Percentiles rank a stretch among this genome's conserved stretches.
Evolutionary conservation across 2,113 vertebrate species (phyloP).

Genomic region (Rhynchopsitta pachyrhyncha): DNA sequence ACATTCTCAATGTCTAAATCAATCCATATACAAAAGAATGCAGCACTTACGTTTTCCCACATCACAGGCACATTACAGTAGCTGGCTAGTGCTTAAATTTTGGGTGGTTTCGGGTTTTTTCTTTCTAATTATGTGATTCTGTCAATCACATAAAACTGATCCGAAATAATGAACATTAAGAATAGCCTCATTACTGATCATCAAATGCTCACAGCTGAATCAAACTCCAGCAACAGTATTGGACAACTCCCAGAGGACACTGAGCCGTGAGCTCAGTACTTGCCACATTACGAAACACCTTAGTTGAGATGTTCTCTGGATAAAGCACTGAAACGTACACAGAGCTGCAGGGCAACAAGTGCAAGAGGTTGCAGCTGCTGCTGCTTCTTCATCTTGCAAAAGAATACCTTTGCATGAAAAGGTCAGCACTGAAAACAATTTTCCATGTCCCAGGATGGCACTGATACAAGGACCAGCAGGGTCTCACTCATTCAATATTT

Average conservation of each 20-base stretch:
- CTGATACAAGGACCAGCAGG: background rate
- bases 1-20: background rate
- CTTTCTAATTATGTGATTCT: constrained; percentile 2
- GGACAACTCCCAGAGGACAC: background rate
- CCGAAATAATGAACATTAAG: constrained; percentile 24
- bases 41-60: background rate
- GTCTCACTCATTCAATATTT: rapidly evolving
- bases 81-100: background rate
- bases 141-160: constrained; percentile 2
- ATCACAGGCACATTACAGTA: background rate
- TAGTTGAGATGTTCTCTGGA: background rate
- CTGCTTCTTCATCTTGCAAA: background rate
- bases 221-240: background rate
- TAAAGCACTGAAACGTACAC: background rate
- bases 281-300: background rate
- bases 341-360: background rate
- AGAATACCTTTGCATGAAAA: background rate
- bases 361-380: background rate
- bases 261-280: background rate
- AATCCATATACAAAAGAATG: background rate
- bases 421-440: background rate
- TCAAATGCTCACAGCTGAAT: background rate
- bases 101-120: background rate
- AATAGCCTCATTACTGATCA: background rate
- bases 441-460: background rate